These are phyloP conservation scores for Polypterus bichir DNA, from an alignment of 2,113 vertebrate genomes.

Conservation along the genomic window DNA sequence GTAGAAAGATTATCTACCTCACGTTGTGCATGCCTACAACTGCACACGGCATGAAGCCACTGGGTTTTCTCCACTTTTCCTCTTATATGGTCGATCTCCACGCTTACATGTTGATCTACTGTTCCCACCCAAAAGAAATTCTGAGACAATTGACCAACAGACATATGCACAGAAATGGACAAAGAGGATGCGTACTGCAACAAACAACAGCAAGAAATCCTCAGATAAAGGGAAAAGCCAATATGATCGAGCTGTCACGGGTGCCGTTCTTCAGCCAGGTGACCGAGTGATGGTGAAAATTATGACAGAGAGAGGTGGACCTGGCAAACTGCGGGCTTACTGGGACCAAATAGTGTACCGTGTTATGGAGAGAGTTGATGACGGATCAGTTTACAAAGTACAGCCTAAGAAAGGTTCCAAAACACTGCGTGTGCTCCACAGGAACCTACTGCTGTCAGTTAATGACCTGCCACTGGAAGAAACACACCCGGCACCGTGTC, in stretches of 20 bases:
- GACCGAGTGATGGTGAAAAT: conserved; percentile 5
- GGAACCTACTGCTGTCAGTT: background rate
- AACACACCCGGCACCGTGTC: too few species aligned
- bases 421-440: too few species aligned
- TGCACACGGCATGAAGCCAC: conserved; percentile 8
- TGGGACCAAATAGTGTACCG: conserved; percentile 13
- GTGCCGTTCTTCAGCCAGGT: background rate
- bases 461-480: background rate
- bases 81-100: conserved; percentile 4
- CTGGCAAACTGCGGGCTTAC: conserved; percentile 14
- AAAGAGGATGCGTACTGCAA: conserved; percentile 6
- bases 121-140: conserved; percentile 8
- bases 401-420: too few species aligned
- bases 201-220: background rate
- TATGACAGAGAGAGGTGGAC: conserved; percentile 11
- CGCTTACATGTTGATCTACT: conserved; percentile 5
- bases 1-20: conserved; percentile 11
- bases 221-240: background rate
- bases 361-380: conserved; percentile 9
- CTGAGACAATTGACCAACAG: conserved; percentile 4
- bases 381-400: background rate
- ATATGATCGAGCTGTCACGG: conserved; percentile 5
- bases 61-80: conserved; percentile 4
- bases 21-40: conserved; percentile 11
- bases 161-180: conserved; percentile 7